Evolutionary conservation across 2,113 vertebrate genomes (phyloP).

Genomic region (Paracyprichromis sp.): DNA sequence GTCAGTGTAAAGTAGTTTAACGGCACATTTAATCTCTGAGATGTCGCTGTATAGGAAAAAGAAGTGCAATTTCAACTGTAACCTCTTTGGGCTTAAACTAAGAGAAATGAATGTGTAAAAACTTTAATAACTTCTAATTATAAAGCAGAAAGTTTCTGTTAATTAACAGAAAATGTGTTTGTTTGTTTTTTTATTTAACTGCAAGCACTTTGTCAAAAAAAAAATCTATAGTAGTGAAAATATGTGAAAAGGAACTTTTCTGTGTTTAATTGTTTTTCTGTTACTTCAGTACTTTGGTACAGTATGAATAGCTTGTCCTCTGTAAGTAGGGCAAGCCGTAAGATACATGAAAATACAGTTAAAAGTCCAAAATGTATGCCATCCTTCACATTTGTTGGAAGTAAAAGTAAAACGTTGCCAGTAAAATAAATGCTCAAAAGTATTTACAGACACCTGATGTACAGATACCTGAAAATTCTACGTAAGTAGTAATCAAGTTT

Average conservation of each 20-base stretch:
- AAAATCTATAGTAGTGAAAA: neutral
- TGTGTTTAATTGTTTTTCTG: neutral
- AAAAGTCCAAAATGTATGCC: neutral
- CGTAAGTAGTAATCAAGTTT: accelerated
- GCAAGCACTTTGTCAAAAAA: neutral
- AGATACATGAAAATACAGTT: neutral
- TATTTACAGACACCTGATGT: neutral
- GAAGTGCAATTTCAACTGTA: neutral
- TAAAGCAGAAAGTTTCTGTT: neutral
- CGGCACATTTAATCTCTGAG: neutral
- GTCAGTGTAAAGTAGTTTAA: neutral
- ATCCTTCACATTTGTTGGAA: neutral
- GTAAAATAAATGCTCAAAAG: neutral
- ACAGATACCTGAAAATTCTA: neutral
- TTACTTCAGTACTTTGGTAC: neutral
- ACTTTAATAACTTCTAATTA: neutral
- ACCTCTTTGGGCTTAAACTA: neutral
- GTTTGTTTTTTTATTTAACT: neutral
- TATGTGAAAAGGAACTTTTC: neutral
- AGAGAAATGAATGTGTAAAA: neutral
- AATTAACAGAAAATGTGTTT: neutral
- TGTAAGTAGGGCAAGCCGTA: too few relatives aligned
- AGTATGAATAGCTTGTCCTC: neutral
- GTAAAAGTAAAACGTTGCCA: neutral
- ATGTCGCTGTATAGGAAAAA: neutral